Evolutionary conservation across 2,888 invertebrate species (phyloP).

Genomic region (Scaeva pyrastri): DNA sequence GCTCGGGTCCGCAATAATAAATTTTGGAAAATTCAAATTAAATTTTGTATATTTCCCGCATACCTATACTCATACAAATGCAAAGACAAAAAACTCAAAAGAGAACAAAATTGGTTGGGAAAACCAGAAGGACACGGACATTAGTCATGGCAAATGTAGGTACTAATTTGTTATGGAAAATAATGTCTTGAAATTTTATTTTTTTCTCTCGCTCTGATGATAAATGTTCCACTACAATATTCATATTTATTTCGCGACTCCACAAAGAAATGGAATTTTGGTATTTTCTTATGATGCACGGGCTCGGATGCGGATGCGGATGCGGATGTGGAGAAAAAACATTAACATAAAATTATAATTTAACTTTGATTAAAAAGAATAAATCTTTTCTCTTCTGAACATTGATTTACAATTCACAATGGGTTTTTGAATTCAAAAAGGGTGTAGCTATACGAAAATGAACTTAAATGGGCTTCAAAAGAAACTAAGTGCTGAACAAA

Average conservation of each 20-base stretch:
- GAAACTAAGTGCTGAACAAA: too few relatives aligned
- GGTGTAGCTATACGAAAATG: too few relatives aligned
- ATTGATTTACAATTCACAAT: not conserved
- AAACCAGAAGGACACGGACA: conserved; percentile 35
- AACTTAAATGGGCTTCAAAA: too few relatives aligned
- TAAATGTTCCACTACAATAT: conserved; percentile 15
- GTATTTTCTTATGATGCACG: not conserved
- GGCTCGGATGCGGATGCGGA: too few relatives aligned
- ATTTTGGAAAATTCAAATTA: conserved; percentile 50
- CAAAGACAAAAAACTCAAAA: not conserved
- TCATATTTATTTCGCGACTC: conserved; percentile 23
- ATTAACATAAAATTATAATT: conserved; percentile 18
- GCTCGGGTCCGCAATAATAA: conserved; percentile 21
- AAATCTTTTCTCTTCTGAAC: not conserved
- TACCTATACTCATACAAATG: not conserved
- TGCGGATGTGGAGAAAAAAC: not conserved
- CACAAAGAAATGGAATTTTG: not conserved
- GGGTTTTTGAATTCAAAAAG: not conserved
- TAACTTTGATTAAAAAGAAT: conserved; percentile 2
- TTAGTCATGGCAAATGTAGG: conserved; percentile 39
- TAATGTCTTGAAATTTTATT: conserved; percentile 53
- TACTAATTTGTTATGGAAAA: conserved; percentile 44
- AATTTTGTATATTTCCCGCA: not conserved
- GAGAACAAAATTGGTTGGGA: conserved; percentile 3
- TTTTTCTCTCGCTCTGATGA: conserved; percentile 9